These are phyloP conservation scores for Diachasma alloeum DNA, from an alignment of 1,140 invertebrate species.

Conservation along the genomic window DNA sequence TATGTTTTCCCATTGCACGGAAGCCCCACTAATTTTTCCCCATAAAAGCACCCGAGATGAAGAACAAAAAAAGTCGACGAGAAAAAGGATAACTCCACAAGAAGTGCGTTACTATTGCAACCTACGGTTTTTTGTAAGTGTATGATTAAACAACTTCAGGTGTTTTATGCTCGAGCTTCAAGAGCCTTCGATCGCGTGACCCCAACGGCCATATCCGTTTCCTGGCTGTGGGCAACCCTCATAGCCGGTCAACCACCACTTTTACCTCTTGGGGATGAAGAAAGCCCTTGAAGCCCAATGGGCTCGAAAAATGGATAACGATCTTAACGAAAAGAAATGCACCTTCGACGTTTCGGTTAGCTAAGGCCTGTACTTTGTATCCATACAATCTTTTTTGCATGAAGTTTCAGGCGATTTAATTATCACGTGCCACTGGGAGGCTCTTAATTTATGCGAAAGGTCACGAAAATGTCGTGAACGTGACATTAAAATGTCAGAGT, in stretches of 20 bases:
- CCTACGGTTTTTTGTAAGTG: background rate
- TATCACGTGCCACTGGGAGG: background rate
- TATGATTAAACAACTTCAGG: background rate
- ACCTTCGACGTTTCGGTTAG: constrained; percentile 3
- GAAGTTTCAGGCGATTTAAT: background rate
- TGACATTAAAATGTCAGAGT: background rate
- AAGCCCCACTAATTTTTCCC: constrained; percentile 4
- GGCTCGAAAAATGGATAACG: background rate
- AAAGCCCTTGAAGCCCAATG: background rate
- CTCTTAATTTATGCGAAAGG: background rate
- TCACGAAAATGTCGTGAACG: background rate
- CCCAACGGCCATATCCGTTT: background rate
- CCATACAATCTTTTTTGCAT: background rate
- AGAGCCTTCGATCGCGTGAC: background rate
- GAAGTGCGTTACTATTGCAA: background rate
- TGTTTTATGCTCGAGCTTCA: background rate
- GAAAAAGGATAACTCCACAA: background rate
- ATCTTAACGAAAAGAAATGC: constrained; percentile 5
- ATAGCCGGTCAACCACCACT: background rate
- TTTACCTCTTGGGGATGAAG: background rate
- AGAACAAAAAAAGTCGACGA: background rate
- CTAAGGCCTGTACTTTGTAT: background rate
- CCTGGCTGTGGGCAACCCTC: background rate
- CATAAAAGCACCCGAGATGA: background rate
- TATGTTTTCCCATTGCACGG: background rate